Conservation (phyloP, 2,113 vertebrate species). For the Vombatus ursinus region DNA sequence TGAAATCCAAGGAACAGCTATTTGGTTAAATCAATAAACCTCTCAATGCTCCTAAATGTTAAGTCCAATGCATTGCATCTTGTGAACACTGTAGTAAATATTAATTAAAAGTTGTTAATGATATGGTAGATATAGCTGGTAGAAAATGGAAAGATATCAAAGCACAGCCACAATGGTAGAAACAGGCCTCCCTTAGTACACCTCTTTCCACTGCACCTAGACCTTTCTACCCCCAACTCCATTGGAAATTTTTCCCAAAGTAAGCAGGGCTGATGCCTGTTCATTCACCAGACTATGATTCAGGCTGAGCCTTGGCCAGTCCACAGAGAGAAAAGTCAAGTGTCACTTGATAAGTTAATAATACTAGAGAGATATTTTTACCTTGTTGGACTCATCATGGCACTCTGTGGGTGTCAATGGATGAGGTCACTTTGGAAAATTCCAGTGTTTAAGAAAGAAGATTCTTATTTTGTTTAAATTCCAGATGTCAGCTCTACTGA, state of each 20-base stretch:
- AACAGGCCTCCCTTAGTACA: not conserved
- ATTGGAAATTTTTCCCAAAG: not conserved
- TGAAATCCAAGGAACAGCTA: not conserved
- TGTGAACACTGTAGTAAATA: not conserved
- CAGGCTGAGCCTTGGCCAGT: not conserved
- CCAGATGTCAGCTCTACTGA: not conserved
- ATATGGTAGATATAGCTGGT: not conserved
- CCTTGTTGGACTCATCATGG: not conserved
- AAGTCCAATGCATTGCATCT: not conserved
- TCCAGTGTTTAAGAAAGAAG: not conserved
- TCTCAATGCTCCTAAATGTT: not conserved
- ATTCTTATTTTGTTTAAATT: not conserved
- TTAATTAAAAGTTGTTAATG: not conserved
- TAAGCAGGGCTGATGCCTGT: not conserved
- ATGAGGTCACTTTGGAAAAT: not conserved
- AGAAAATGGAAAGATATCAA: not conserved
- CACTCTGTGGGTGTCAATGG: not conserved
- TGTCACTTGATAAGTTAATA: not conserved
- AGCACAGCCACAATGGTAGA: not conserved
- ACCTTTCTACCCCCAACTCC: not conserved
- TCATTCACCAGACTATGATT: not conserved
- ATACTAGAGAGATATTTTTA: not conserved
- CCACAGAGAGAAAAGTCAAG: not conserved
- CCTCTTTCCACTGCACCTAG: not conserved
- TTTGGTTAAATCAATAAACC: not conserved